Percentiles rank a stretch among this genome's conserved stretches.
Evolutionary conservation across 2,888 invertebrate species (phyloP).

Genomic region (Cosmia pyralina): DNA sequence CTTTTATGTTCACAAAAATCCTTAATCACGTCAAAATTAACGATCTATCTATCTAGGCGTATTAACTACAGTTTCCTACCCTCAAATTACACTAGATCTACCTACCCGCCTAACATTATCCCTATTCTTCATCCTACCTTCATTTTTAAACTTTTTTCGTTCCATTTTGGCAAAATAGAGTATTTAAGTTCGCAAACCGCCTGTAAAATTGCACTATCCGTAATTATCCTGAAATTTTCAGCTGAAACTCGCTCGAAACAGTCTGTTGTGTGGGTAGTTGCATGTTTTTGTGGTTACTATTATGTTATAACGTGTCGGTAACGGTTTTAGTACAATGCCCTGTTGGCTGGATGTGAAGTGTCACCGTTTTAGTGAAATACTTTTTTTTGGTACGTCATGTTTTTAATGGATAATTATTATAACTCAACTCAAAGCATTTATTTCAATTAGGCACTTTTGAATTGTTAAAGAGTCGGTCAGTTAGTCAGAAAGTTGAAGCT

Average conservation of each 20-base stretch:
- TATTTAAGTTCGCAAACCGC: constrained; percentile 73
- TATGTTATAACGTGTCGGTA: constrained; percentile 27
- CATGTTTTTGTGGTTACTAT: constrained; percentile 40
- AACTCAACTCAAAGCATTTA: too few relatives aligned
- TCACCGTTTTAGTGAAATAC: constrained; percentile 9
- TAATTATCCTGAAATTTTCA: constrained; percentile 77
- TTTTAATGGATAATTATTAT: background rate
- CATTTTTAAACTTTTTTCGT: constrained; percentile 47
- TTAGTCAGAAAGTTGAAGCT: too few relatives aligned
- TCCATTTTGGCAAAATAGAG: constrained; percentile 72
- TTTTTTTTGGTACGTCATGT: background rate
- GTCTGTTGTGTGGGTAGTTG: constrained; percentile 25
- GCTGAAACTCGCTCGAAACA: constrained; percentile 45
- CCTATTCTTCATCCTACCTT: constrained; percentile 37
- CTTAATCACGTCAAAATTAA: background rate
- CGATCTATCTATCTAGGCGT: background rate
- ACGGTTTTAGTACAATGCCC: constrained; percentile 23
- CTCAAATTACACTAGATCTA: constrained; percentile 40
- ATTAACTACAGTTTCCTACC: constrained; percentile 13
- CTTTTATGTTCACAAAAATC: background rate
- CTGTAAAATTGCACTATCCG: constrained; percentile 81
- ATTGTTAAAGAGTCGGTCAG: too few relatives aligned
- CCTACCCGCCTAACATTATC: constrained; percentile 20
- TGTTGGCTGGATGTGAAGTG: constrained; percentile 6
- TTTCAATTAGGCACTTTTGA: too few relatives aligned